Evolutionary conservation across 2,797 vertebrate genomes (phyloP).

Genomic region (Clarias laeviceps): DNA sequence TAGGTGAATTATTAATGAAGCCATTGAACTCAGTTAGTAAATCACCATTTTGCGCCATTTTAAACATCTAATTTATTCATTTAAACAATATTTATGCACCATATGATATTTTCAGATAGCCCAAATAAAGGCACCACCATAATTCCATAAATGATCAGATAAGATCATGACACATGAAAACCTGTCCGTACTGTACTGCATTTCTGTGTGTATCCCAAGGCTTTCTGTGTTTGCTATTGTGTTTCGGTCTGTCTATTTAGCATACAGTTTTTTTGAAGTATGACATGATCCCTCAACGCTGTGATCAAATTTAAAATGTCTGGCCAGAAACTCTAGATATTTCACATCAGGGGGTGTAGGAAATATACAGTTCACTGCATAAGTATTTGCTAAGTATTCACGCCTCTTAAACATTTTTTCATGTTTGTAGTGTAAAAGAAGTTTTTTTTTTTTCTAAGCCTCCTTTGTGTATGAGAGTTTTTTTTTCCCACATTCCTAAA

Average conservation of each 20-base stretch:
- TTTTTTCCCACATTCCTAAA: too few relatives aligned
- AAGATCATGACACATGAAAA: constrained; percentile 14
- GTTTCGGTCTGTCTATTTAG: constrained; percentile 29
- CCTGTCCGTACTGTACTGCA: constrained; percentile 29
- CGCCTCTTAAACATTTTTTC: too few relatives aligned
- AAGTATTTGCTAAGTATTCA: background rate
- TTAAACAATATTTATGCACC: constrained; percentile 41
- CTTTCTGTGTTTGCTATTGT: constrained; percentile 26
- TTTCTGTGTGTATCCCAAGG: constrained; percentile 58
- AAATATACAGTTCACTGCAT: background rate
- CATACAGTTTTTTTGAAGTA: background rate
- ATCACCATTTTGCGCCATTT: background rate
- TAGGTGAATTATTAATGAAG: background rate
- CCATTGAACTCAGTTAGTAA: background rate
- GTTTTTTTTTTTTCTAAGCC: too few relatives aligned
- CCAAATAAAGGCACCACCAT: background rate
- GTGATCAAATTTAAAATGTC: background rate
- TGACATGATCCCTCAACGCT: constrained; percentile 19
- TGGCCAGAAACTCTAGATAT: background rate
- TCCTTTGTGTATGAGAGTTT: too few relatives aligned
- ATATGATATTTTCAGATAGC: constrained; percentile 29
- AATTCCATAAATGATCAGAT: constrained; percentile 23
- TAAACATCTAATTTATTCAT: constrained; percentile 9
- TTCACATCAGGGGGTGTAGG: background rate
- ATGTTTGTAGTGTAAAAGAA: background rate